Percentiles rank a stretch among this genome's conserved stretches.
phyloP scores from a whole-genome alignment of 2,888 invertebrate species.

The Argyra leucocephala region DNA sequence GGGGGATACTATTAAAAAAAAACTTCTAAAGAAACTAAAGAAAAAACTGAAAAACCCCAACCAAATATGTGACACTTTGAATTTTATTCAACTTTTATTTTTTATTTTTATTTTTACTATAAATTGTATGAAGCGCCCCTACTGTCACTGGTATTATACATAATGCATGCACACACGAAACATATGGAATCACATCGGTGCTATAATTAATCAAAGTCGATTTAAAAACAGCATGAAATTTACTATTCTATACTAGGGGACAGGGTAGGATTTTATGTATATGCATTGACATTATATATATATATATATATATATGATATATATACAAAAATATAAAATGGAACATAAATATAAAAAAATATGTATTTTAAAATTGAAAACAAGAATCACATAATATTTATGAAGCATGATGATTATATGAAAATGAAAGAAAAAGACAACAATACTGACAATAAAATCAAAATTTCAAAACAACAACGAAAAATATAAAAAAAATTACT shows the following conservation, averaged over 20 bases:
- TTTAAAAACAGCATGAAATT: background rate
- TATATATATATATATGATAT: too few species aligned
- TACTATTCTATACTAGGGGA: background rate
- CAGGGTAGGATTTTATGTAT: background rate
- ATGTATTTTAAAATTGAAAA: background rate
- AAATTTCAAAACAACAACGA: background rate
- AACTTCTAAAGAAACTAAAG: background rate
- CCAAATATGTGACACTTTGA: conserved; percentile 3
- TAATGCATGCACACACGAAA: background rate
- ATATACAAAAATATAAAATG: background rate
- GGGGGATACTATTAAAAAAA: background rate
- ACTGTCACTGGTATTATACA: too few species aligned
- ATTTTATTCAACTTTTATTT: background rate
- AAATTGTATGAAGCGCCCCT: background rate
- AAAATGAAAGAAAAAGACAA: background rate
- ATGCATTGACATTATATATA: too few species aligned
- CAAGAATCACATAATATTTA: too few species aligned
- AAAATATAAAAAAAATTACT: background rate
- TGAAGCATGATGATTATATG: background rate
- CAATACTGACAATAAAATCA: background rate
- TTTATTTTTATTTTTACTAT: background rate
- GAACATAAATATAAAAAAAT: background rate
- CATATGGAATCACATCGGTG: conserved; percentile 1
- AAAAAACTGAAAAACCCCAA: background rate
- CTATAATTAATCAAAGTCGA: conserved; percentile 3